Percentiles rank a stretch among this genome's conserved stretches.
Evolutionary conservation across 2,888 invertebrate species (phyloP).

Genomic region (Caenorhabditis plicata): DNA sequence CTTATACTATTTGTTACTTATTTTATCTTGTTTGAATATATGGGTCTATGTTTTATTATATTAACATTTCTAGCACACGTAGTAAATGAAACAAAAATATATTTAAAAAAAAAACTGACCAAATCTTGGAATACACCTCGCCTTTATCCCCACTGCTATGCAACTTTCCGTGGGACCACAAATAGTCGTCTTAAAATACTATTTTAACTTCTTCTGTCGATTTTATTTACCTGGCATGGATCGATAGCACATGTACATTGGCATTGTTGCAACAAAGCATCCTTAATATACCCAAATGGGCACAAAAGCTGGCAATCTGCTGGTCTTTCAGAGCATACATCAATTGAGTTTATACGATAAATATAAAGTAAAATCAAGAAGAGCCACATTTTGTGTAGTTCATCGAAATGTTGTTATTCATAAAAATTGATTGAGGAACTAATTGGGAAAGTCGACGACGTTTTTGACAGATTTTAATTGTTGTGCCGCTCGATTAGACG

Average conservation of each 20-base stretch:
- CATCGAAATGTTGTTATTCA: no score
- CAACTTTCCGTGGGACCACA: constrained; percentile 48
- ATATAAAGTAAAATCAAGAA: no score
- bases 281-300: constrained; percentile 43
- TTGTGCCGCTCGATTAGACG: no score
- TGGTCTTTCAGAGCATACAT: constrained; percentile 38
- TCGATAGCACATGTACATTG: constrained; percentile 49
- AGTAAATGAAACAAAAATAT: not conserved
- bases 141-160: constrained; percentile 33
- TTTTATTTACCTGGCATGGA: constrained; percentile 47
- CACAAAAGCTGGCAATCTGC: constrained; percentile 44
- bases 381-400: no score
- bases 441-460: no score
- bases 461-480: no score
- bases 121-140: constrained; percentile 45
- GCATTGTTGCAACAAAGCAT: constrained; percentile 20
- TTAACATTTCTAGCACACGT: no score
- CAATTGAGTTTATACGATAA: no score
- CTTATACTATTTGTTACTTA: no score
- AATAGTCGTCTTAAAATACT: constrained; percentile 35
- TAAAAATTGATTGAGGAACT: no score
- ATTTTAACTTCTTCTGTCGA: constrained; percentile 1
- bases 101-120: constrained; percentile 25
- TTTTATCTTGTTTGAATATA: no score
- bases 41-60: no score